phyloP scores from a whole-genome alignment of 1,140 invertebrate genomes.

The Drosophila mauritiana region DNA sequence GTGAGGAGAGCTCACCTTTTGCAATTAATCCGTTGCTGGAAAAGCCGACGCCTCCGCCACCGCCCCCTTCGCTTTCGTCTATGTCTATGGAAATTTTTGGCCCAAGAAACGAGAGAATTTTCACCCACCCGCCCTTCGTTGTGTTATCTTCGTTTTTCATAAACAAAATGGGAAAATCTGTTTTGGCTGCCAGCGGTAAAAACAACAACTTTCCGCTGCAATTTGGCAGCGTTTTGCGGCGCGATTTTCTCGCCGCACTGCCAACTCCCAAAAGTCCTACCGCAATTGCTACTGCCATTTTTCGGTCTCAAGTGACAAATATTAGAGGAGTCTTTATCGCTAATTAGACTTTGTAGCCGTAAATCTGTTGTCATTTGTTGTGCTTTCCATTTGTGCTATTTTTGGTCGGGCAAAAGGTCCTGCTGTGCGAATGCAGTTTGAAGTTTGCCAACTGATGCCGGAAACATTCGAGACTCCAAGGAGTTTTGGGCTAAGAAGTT shows the following conservation, averaged over 20 bases:
- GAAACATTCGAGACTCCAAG: slow-evolving; percentile 70
- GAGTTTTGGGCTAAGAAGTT: slow-evolving; percentile 53
- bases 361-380: slow-evolving; percentile 78
- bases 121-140: not conserved
- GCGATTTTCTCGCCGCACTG: not conserved
- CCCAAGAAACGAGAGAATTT: slow-evolving; percentile 36
- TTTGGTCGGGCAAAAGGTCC: slow-evolving; percentile 10
- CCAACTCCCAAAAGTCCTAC: slow-evolving; percentile 34
- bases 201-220: slow-evolving; percentile 68
- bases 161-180: slow-evolving; percentile 78
- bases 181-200: slow-evolving; percentile 66
- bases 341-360: slow-evolving; percentile 82
- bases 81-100: slow-evolving; percentile 45
- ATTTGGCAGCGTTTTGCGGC: slow-evolving; percentile 76
- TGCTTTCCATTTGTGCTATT: slow-evolving; percentile 27
- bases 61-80: not conserved
- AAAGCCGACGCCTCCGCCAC: slow-evolving; percentile 2
- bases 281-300: slow-evolving; percentile 55
- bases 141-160: slow-evolving; percentile 68
- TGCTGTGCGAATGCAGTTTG: slow-evolving; percentile 66
- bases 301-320: slow-evolving; percentile 82
- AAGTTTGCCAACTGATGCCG: slow-evolving; percentile 74
- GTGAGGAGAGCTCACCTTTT: slow-evolving; percentile 48
- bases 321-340: slow-evolving; percentile 82
- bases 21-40: slow-evolving; percentile 56